Evolutionary conservation across 1,140 invertebrate genomes (phyloP).

Genomic region (Hyphantria cunea): DNA sequence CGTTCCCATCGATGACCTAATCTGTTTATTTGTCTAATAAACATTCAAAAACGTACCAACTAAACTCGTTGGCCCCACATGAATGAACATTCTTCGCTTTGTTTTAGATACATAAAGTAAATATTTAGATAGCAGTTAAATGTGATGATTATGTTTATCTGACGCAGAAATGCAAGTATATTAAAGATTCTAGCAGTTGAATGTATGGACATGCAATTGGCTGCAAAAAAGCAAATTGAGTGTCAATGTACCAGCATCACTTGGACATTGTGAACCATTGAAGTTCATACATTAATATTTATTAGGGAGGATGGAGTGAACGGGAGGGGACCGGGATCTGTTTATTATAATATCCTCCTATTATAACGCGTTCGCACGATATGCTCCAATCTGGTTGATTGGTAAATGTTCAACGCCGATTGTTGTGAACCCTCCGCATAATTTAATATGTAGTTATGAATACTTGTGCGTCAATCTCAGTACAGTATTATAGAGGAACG

Average conservation of each 20-base stretch:
- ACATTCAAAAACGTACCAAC: slow-evolving; percentile 8
- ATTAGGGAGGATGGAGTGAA: slow-evolving; percentile 62
- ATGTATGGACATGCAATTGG: slow-evolving; percentile 26
- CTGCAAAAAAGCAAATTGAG: slow-evolving; percentile 72
- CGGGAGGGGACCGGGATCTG: slow-evolving; percentile 66
- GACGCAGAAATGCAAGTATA: neutral
- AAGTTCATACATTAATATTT: slow-evolving; percentile 79
- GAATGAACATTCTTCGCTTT: slow-evolving; percentile 17
- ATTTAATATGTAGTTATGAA: neutral
- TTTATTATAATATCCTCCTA: slow-evolving; percentile 80
- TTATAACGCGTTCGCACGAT: slow-evolving; percentile 79
- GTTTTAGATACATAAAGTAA: slow-evolving; percentile 12
- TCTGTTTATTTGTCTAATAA: slow-evolving; percentile 27
- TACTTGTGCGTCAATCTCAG: neutral
- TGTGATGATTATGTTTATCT: neutral
- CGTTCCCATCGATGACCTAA: slow-evolving; percentile 10
- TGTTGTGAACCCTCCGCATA: slow-evolving; percentile 24
- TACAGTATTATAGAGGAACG: neutral
- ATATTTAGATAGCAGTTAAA: neutral
- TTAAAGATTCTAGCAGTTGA: neutral
- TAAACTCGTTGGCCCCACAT: slow-evolving; percentile 7
- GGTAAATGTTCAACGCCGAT: slow-evolving; percentile 36
- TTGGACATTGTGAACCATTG: slow-evolving; percentile 60
- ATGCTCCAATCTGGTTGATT: slow-evolving; percentile 54
- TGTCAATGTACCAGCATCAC: slow-evolving; percentile 79